phyloP scores from a whole-genome alignment of 2,888 invertebrate species.

The Serripes groenlandicus region DNA sequence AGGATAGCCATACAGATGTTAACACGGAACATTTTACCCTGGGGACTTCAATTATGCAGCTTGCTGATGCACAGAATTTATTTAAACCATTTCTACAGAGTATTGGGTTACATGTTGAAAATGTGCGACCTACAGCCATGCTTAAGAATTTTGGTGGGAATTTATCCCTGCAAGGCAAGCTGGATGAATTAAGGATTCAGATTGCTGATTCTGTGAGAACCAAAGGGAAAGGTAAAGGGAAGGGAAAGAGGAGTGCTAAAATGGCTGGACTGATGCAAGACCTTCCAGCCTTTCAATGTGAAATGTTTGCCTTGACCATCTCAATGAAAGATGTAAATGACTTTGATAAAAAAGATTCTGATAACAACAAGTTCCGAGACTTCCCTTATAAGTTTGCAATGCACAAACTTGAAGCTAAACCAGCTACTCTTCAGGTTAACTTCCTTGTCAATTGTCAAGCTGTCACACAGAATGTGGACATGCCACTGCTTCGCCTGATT shows the following conservation, averaged over 20 bases:
- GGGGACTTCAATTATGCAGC: slow-evolving; percentile 85
- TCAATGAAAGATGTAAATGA: slow-evolving; percentile 96
- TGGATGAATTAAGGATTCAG: slow-evolving; percentile 96
- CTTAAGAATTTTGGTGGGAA: slow-evolving; percentile 96
- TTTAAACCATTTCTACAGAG: slow-evolving; percentile 94
- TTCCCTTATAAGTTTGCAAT: slow-evolving; percentile 81
- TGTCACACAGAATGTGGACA: slow-evolving; percentile 98
- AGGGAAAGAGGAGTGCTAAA: slow-evolving; percentile 55
- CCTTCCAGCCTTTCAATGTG: slow-evolving; percentile 96
- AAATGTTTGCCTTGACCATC: slow-evolving; percentile 95
- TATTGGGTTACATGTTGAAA: slow-evolving; percentile 91
- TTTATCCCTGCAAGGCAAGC: slow-evolving; percentile 89
- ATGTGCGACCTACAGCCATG: slow-evolving; percentile 89
- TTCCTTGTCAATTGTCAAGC: slow-evolving; percentile 94
- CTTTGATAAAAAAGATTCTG: slow-evolving; percentile 88
- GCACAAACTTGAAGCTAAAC: slow-evolving; percentile 86
- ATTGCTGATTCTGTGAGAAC: slow-evolving; percentile 93
- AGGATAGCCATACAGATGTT: slow-evolving; percentile 81
- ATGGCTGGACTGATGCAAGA: slow-evolving; percentile 89
- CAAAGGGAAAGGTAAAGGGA: slow-evolving; percentile 75
- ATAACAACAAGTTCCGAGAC: slow-evolving; percentile 59
- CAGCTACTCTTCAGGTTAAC: slow-evolving; percentile 95
- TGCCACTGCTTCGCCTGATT: slow-evolving; percentile 95
- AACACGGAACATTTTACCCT: slow-evolving; percentile 79
- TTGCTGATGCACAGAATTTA: slow-evolving; percentile 94